phyloP scores from a whole-genome alignment of 2,888 invertebrate genomes.

The Taenaris catops region DNA sequence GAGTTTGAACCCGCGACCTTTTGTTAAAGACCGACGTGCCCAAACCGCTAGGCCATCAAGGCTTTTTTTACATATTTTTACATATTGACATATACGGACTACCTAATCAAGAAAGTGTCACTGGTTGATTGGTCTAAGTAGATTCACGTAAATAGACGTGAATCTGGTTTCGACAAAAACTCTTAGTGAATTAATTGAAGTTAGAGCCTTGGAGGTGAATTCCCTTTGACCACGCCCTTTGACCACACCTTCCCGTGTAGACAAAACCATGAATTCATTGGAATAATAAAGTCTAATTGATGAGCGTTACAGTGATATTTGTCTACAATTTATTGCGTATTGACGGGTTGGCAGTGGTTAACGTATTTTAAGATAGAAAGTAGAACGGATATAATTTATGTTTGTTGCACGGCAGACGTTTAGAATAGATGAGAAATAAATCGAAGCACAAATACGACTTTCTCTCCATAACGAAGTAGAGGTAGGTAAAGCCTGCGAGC shows the following conservation, averaged over 20 bases:
- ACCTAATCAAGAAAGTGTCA: too few species aligned
- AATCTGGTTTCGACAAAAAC: too few species aligned
- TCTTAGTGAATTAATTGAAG: too few species aligned
- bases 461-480: conserved; percentile 17
- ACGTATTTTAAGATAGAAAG: conserved; percentile 23
- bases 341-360: conserved; percentile 7
- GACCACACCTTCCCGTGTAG: background rate
- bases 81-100: too few species aligned
- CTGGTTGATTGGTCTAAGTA: too few species aligned
- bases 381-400: conserved; percentile 21
- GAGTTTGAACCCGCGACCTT: too few species aligned
- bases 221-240: too few species aligned
- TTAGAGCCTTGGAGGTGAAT: too few species aligned
- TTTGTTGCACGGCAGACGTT: conserved; percentile 21
- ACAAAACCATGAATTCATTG: background rate
- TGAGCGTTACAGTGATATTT: conserved; percentile 6
- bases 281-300: conserved; percentile 2
- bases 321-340: conserved; percentile 13
- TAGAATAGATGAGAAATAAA: conserved; percentile 26
- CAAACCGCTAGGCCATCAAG: too few species aligned
- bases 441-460: conserved; percentile 24
- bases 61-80: too few species aligned
- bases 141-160: too few species aligned
- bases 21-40: too few species aligned
- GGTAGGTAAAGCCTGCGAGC: conserved; percentile 16